These are phyloP conservation scores for Harpalus rufipes DNA, from an alignment of 2,888 invertebrate genomes.

Conservation along the genomic window DNA sequence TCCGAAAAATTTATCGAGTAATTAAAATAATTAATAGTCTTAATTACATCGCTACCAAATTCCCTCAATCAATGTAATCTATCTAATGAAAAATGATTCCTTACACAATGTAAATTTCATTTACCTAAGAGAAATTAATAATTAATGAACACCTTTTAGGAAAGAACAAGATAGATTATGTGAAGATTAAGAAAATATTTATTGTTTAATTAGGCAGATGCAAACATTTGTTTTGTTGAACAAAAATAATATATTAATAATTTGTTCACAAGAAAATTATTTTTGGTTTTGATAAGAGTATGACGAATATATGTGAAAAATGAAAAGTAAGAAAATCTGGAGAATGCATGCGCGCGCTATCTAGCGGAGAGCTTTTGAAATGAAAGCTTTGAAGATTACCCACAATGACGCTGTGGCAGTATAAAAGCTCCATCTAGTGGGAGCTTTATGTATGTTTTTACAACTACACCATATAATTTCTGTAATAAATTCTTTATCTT, in stretches of 20 bases:
- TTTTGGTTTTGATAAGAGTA: no score
- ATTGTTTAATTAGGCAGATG: background rate
- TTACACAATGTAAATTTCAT: slow-evolving; percentile 33
- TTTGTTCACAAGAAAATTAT: background rate
- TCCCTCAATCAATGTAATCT: background rate
- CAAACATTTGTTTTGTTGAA: background rate
- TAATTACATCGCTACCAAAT: slow-evolving; percentile 6
- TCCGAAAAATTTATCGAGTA: slow-evolving; percentile 16
- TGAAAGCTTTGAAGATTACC: slow-evolving; percentile 29
- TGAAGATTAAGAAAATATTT: slow-evolving; percentile 1
- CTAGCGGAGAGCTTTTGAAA: slow-evolving; percentile 33
- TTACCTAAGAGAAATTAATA: slow-evolving; percentile 15
- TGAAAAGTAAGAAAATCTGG: background rate
- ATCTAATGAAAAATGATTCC: slow-evolving; percentile 19
- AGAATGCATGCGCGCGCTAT: background rate
- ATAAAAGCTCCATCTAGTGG: slow-evolving; percentile 12
- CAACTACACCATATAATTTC: slow-evolving; percentile 3
- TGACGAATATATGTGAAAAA: background rate
- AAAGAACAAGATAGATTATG: slow-evolving; percentile 8
- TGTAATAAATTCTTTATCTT: slow-evolving; percentile 9
- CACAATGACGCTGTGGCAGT: slow-evolving; percentile 5
- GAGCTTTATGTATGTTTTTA: background rate
- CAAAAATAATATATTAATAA: slow-evolving; percentile 12
- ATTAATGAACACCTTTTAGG: slow-evolving; percentile 29
- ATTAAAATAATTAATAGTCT: slow-evolving; percentile 17